phyloP scores from a whole-genome alignment of 2,888 invertebrate species.

The Chalcosyrphus nemorum region DNA sequence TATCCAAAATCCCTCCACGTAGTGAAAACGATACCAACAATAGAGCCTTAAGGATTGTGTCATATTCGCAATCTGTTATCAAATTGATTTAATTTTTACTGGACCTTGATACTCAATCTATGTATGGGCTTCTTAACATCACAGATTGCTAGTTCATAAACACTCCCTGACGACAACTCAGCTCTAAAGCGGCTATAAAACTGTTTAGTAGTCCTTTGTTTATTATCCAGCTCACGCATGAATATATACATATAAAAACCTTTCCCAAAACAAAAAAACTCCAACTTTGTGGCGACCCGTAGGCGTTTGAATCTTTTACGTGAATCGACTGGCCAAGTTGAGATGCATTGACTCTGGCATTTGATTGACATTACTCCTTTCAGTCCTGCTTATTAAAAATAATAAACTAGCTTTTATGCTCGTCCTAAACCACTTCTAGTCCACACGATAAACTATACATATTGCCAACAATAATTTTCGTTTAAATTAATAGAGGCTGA shows the following conservation, averaged over 20 bases:
- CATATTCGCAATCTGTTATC: no score
- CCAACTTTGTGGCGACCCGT: not conserved
- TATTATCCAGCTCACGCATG: not conserved
- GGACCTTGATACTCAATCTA: no score
- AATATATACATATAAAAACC: not conserved
- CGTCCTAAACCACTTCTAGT: not conserved
- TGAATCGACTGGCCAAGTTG: not conserved
- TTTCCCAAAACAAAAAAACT: not conserved
- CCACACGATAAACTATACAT: not conserved
- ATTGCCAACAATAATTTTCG: constrained; percentile 3
- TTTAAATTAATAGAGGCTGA: constrained; percentile 1
- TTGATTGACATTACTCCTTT: not conserved
- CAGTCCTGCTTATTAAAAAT: not conserved
- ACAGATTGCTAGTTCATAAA: no score
- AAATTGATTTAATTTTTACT: no score
- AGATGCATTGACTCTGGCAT: not conserved
- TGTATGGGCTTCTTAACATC: no score
- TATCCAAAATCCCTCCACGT: no score
- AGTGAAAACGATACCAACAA: no score
- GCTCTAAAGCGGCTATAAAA: no score
- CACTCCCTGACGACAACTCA: no score
- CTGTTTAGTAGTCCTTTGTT: no score
- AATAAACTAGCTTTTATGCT: not conserved
- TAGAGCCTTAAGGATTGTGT: no score
- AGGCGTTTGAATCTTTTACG: not conserved